phyloP scores from a whole-genome alignment of 2,888 invertebrate species.

The Epinotia ramella region DNA sequence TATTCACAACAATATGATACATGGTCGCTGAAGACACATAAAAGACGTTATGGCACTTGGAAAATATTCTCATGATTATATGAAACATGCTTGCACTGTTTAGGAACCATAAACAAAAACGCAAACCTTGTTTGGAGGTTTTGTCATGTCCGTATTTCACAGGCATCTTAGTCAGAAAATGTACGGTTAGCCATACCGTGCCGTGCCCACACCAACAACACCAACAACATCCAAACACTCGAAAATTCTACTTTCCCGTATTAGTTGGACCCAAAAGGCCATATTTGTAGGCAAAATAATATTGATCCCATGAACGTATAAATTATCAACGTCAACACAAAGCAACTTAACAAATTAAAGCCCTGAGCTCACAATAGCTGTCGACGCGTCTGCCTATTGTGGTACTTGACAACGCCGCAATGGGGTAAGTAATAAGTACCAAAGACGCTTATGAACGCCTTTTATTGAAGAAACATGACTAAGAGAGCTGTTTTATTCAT shows the following conservation, averaged over 20 bases:
- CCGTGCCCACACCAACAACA: no score
- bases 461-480: no score
- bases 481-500: no score
- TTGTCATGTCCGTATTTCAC: no score
- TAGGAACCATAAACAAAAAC: background rate
- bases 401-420: slow-evolving; percentile 55
- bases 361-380: slow-evolving; percentile 54
- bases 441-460: no score
- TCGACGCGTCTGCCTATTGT: slow-evolving; percentile 56
- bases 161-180: no score
- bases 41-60: slow-evolving; percentile 1
- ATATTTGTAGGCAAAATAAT: background rate
- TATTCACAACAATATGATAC: slow-evolving; percentile 22
- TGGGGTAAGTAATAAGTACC: slow-evolving; percentile 45
- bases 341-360: slow-evolving; percentile 59
- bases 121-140: no score
- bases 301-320: background rate
- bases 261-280: background rate
- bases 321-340: slow-evolving; percentile 51
- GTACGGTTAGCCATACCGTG: no score
- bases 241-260: no score
- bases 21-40: background rate
- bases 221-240: no score
- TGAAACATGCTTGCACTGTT: background rate
- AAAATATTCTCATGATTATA: background rate